These are phyloP conservation scores for Limenitis camilla DNA, from an alignment of 2,888 invertebrate genomes.

Conservation along the genomic window DNA sequence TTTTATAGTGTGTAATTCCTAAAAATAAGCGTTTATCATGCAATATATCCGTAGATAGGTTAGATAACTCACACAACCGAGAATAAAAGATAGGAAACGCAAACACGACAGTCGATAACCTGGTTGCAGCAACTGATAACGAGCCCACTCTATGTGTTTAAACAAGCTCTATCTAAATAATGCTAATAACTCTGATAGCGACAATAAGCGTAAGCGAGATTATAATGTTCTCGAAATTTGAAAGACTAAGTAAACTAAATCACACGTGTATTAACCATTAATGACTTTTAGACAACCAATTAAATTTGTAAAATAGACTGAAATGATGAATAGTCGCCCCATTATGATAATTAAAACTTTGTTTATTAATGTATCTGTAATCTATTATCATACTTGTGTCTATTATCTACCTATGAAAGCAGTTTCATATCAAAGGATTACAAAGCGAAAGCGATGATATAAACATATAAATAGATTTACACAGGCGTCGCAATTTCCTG, in stretches of 20 bases:
- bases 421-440: background rate
- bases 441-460: constrained; percentile 4
- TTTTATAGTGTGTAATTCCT: constrained; percentile 27
- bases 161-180: constrained; percentile 29
- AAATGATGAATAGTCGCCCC: no score
- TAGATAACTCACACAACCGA: constrained; percentile 49
- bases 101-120: constrained; percentile 68
- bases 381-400: background rate
- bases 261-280: no score
- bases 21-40: constrained; percentile 55
- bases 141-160: constrained; percentile 35
- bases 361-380: background rate
- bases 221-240: constrained; percentile 7
- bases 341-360: no score
- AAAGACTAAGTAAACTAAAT: no score
- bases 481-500: constrained; percentile 27
- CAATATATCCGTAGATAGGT: constrained; percentile 40
- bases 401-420: background rate
- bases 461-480: background rate
- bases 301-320: no score
- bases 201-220: constrained; percentile 9
- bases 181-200: constrained; percentile 26
- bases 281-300: no score
- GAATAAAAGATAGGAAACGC: constrained; percentile 57
- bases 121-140: constrained; percentile 60